Conservation (phyloP, 2,113 vertebrate species). For the Phaethon lepturus region DNA sequence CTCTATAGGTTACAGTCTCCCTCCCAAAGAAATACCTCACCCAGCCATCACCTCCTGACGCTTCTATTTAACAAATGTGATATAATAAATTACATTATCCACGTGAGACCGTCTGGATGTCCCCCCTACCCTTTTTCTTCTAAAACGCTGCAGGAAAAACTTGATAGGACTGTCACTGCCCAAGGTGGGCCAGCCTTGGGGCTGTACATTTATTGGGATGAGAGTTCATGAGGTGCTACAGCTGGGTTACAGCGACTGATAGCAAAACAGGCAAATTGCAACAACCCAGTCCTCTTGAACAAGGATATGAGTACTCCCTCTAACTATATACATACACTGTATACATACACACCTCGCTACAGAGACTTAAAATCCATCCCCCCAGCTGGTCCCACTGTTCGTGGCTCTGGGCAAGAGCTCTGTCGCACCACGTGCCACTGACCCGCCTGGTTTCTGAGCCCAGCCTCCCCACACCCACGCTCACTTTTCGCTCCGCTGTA, state of each 20-base stretch:
- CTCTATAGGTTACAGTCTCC: not conserved
- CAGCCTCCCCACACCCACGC: fast-evolving
- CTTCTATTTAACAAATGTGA: not conserved
- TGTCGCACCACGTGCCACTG: not conserved
- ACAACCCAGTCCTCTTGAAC: not conserved
- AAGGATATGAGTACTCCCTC: not conserved
- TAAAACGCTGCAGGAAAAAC: not conserved
- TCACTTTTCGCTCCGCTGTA: fast-evolving
- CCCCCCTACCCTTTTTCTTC: not conserved
- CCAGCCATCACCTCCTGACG: not conserved
- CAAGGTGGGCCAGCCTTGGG: not conserved
- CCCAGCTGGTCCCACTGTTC: fast-evolving
- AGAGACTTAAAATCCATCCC: not conserved
- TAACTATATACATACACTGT: not conserved
- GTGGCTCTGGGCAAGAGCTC: not conserved
- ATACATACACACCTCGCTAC: fast-evolving
- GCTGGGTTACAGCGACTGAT: fast-evolving
- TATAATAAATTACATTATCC: not conserved
- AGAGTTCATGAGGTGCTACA: not conserved
- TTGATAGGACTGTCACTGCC: not conserved
- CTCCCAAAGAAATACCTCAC: not conserved
- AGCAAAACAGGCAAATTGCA: not conserved
- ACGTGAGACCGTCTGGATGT: not conserved
- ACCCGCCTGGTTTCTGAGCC: not conserved
- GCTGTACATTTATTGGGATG: fast-evolving